Percentiles rank a stretch among this genome's conserved stretches.
phyloP scores from a whole-genome alignment of 2,797 vertebrate species.

The Melanotaenia nigrans region DNA sequence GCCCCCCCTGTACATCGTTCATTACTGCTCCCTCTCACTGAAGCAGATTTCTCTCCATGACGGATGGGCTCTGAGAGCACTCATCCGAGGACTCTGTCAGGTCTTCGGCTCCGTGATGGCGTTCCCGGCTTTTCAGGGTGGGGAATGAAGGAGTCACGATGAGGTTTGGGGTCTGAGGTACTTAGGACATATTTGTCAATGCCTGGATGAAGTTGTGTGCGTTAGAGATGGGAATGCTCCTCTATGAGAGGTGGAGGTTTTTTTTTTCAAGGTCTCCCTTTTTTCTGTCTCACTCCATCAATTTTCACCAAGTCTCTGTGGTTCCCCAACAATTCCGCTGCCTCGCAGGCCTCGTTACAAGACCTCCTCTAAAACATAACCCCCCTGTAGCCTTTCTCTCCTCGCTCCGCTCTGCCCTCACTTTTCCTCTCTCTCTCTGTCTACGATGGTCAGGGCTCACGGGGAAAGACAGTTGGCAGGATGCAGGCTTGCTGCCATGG shows the following conservation, averaged over 20 bases:
- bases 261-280: constrained; percentile 43
- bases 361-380: constrained; percentile 51
- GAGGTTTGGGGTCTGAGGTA: constrained; percentile 10
- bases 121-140: constrained; percentile 20
- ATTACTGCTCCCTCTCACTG: constrained; percentile 25
- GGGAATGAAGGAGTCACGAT: constrained; percentile 9
- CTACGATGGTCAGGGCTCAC: constrained; percentile 83
- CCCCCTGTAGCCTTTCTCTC: constrained; percentile 56
- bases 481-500: constrained; percentile 86
- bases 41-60: constrained; percentile 72
- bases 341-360: constrained; percentile 64
- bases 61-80: constrained; percentile 60
- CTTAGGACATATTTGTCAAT: constrained; percentile 24
- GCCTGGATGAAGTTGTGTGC: constrained; percentile 51
- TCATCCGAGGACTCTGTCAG: constrained; percentile 58
- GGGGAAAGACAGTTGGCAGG: constrained; percentile 84
- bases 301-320: constrained; percentile 31
- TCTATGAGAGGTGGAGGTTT: constrained; percentile 13
- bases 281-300: constrained; percentile 54
- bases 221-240: constrained; percentile 48
- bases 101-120: neutral
- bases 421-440: constrained; percentile 67
- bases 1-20: constrained; percentile 28
- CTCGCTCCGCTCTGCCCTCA: constrained; percentile 10
- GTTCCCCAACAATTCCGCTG: constrained; percentile 23